Percentiles rank a stretch among this genome's conserved stretches.
phyloP scores from a whole-genome alignment of 2,888 invertebrate genomes.

The Ditula angustiorana region DNA sequence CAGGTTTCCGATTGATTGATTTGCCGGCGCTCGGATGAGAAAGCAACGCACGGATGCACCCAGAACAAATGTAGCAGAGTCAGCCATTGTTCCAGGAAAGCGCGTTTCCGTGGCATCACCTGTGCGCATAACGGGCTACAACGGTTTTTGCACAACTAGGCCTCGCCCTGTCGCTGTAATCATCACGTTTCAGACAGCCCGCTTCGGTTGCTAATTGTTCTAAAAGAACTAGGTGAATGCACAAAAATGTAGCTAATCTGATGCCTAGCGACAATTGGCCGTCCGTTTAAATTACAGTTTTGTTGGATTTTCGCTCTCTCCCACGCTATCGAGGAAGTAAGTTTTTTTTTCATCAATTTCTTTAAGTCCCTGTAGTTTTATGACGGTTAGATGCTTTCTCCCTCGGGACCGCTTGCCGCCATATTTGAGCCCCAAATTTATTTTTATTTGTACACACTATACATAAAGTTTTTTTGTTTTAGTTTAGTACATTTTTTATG shows the following conservation, averaged over 20 bases:
- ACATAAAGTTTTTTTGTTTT: background rate
- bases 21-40: slow-evolving; percentile 60
- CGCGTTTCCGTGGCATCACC: slow-evolving; percentile 58
- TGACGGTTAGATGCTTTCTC: slow-evolving; percentile 16
- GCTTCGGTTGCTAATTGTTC: slow-evolving; percentile 44
- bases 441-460: background rate
- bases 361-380: slow-evolving; percentile 6
- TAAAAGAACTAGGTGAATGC: slow-evolving; percentile 33
- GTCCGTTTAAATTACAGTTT: slow-evolving; percentile 7
- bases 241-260: slow-evolving; percentile 17
- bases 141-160: slow-evolving; percentile 76
- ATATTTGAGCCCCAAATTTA: slow-evolving; percentile 4
- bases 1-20: slow-evolving; percentile 65
- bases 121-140: slow-evolving; percentile 66
- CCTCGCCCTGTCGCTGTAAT: slow-evolving; percentile 60
- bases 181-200: slow-evolving; percentile 59
- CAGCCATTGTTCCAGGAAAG: slow-evolving; percentile 68
- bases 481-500: background rate
- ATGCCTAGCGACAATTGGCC: slow-evolving; percentile 13
- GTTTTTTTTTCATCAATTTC: slow-evolving; percentile 8
- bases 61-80: slow-evolving; percentile 70
- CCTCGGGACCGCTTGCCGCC: slow-evolving; percentile 8
- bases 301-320: slow-evolving; percentile 19
- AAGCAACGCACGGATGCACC: slow-evolving; percentile 67
- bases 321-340: slow-evolving; percentile 14